Evolutionary conservation across 2,888 invertebrate species (phyloP).

Genomic region (Didymodactylos carnosus): DNA sequence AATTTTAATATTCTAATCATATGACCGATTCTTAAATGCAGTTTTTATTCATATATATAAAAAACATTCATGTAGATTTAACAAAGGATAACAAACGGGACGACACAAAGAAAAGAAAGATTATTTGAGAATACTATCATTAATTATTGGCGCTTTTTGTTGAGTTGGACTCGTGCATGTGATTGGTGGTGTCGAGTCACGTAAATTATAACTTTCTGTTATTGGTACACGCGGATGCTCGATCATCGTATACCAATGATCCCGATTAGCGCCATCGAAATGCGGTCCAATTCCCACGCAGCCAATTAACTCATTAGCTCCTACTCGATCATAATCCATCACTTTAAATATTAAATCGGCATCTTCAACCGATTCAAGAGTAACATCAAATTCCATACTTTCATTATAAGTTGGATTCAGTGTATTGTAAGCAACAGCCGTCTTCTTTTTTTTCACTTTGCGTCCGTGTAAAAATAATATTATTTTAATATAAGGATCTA

Average conservation of each 20-base stretch:
- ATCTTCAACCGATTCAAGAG: conserved; percentile 54
- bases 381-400: conserved; percentile 73
- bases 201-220: conserved; percentile 61
- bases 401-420: conserved; percentile 76
- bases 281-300: conserved; percentile 56
- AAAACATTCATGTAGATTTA: too few species aligned
- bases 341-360: conserved; percentile 63
- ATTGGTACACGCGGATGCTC: conserved; percentile 61
- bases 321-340: conserved; percentile 72
- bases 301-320: conserved; percentile 65
- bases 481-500: conserved; percentile 82
- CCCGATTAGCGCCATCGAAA: conserved; percentile 54
- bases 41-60: too few species aligned
- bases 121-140: too few species aligned
- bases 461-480: conserved; percentile 66
- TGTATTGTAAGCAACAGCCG: conserved; percentile 65
- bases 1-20: too few species aligned
- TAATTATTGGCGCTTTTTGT: too few species aligned
- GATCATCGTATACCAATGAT: conserved; percentile 66
- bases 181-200: conserved; percentile 41
- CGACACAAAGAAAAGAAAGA: too few species aligned
- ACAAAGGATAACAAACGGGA: too few species aligned
- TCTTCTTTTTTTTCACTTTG: conserved; percentile 75
- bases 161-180: not conserved
- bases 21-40: too few species aligned